Evolutionary conservation across 2,888 invertebrate genomes (phyloP).

Genomic region (Aradus depressus): DNA sequence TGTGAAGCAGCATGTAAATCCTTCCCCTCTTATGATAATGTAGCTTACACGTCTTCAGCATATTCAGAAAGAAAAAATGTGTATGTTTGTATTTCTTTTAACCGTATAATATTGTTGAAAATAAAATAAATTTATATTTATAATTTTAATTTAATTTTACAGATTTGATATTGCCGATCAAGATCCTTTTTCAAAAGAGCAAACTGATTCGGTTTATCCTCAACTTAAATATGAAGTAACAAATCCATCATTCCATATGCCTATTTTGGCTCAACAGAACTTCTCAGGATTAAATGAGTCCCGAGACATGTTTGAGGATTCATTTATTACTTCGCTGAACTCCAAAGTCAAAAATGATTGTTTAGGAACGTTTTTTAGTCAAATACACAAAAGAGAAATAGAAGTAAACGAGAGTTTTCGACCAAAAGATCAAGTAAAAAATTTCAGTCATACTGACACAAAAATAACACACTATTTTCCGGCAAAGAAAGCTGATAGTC

Average conservation of each 20-base stretch:
- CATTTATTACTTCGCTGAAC: neutral
- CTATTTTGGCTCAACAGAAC: too few species aligned
- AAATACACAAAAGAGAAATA: too few species aligned
- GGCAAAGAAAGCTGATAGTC: neutral
- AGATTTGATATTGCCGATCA: too few species aligned
- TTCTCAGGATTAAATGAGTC: constrained; percentile 13
- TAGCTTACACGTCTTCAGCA: too few species aligned
- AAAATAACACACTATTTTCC: constrained; percentile 16
- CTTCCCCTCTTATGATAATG: neutral
- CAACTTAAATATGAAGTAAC: neutral
- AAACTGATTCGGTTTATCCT: too few species aligned
- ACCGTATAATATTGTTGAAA: too few species aligned
- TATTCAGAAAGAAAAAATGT: too few species aligned
- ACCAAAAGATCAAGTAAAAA: neutral
- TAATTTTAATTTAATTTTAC: too few species aligned
- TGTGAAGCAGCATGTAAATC: neutral
- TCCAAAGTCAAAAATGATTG: neutral
- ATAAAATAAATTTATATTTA: too few species aligned
- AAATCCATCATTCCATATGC: too few species aligned
- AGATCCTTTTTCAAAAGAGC: neutral
- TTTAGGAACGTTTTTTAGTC: neutral
- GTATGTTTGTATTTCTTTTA: too few species aligned
- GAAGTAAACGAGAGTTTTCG: neutral
- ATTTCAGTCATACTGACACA: neutral
- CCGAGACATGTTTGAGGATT: constrained; percentile 11